A percentile compares a stretch with the other conserved stretches of the same genome.
phyloP scores from a whole-genome alignment of 2,113 vertebrate species.

The Jaculus jaculus region DNA sequence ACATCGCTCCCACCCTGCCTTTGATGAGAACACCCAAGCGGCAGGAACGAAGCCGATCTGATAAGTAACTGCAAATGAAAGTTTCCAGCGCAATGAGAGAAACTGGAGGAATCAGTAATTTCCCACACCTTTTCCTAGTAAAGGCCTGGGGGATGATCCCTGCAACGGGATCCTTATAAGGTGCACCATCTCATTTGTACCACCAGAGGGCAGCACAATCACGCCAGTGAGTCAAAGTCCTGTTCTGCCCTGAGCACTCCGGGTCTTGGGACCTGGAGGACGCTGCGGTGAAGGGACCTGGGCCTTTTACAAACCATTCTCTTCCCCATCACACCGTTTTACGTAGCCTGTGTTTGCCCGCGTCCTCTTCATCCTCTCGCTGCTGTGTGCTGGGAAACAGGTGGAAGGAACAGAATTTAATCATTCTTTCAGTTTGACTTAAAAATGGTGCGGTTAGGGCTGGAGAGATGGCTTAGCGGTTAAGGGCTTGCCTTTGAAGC shows the following conservation, averaged over 20 bases:
- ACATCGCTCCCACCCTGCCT: neutral
- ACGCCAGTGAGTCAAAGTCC: slow-evolving; percentile 13
- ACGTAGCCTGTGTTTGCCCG: slow-evolving; percentile 74
- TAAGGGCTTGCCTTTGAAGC: too few species aligned
- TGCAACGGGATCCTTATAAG: neutral
- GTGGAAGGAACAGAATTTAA: slow-evolving; percentile 87
- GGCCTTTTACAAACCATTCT: slow-evolving; percentile 56
- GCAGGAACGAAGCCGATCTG: neutral
- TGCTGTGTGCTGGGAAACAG: slow-evolving; percentile 84
- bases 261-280: neutral
- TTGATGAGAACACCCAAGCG: neutral
- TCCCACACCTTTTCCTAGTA: neutral
- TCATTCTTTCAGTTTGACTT: slow-evolving; percentile 74
- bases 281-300: slow-evolving; percentile 42
- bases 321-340: slow-evolving; percentile 73
- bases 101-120: neutral
- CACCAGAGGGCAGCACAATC: slow-evolving; percentile 81
- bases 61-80: neutral
- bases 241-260: too few species aligned
- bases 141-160: neutral
- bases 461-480: too few species aligned
- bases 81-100: neutral
- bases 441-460: neutral
- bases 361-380: slow-evolving; percentile 73
- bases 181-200: neutral